Evolutionary conservation across 92 coral and sea anemone species (phyloP), one percentile per base, ranked within the genome.

Genomic region (Zoanthus sansibaricus): DNA sequence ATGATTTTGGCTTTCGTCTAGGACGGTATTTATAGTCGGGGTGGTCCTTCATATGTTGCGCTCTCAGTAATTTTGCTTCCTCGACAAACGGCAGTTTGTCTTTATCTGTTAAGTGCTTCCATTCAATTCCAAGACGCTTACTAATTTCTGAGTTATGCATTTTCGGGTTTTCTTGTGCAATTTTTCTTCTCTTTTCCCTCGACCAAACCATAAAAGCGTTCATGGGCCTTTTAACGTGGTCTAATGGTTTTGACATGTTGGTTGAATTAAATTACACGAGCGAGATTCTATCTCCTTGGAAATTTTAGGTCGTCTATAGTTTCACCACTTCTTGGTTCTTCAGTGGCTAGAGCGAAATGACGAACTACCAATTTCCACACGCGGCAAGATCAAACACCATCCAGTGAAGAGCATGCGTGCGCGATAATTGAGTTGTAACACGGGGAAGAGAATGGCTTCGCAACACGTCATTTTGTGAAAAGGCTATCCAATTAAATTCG

Each of bases 151-250:
- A 97, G 91, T 97, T 97, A 88, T 97, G 99, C 99, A 97, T 97
- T 93, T 97, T 97, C 21, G 99, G 99, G 82, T 97, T 97, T 58
- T 97, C 98, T 83, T 97, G 98, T 18, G 99, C 99, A 86, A 97
- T 97, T 93, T 97, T 97, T 78, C 98, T 91, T 21, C 99, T 94
- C 88, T 97, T 96, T 18, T 96, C 99, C 3, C 99, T 91, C 86
- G 96, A 93, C 99, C 99, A 97, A 61, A 97, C 99, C 99, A 97
- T 97, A 78, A 97, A 97, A 18, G 99, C 99, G 46, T 97, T 97
- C 99, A 97, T 97, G 5, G 99, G 99, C 47, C 99, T 87, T 79
- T 97, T 97, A 47, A 97, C 96, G 80, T 97, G 99, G 37, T 95
- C 98, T 77, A 90, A 86, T 0, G 94, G 89, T 64, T 95, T 97